These are phyloP conservation scores for Arctopsyche grandis DNA, from an alignment of 1,140 invertebrate genomes.

Conservation along the genomic window DNA sequence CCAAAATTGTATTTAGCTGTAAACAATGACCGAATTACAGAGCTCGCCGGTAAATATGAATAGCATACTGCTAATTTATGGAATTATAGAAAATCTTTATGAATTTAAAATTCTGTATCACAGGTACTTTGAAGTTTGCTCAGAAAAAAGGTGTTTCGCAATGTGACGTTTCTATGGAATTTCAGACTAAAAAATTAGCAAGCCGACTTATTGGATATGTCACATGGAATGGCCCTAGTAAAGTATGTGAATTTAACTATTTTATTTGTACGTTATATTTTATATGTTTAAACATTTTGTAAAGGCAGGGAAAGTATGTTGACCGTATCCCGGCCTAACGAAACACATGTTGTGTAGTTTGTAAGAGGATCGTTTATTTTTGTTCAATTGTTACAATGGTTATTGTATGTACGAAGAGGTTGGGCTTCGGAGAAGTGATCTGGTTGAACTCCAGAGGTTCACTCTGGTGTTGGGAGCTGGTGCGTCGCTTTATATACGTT, in stretches of 20 bases:
- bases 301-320: too few relatives aligned
- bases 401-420: too few relatives aligned
- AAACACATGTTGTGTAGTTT: too few relatives aligned
- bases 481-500: too few relatives aligned
- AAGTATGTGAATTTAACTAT: constrained; percentile 39
- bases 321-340: too few relatives aligned
- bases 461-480: too few relatives aligned
- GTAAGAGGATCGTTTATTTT: too few relatives aligned
- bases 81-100: neutral
- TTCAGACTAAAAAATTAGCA: constrained; percentile 75
- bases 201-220: constrained; percentile 76
- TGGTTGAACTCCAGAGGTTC: too few relatives aligned
- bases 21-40: constrained; percentile 73
- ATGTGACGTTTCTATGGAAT: constrained; percentile 74
- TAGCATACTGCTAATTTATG: neutral
- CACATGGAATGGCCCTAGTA: constrained; percentile 65
- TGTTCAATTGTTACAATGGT: too few relatives aligned
- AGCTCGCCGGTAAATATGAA: constrained; percentile 69
- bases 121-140: constrained; percentile 66
- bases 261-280: constrained; percentile 3
- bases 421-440: too few relatives aligned
- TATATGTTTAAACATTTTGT: constrained; percentile 9
- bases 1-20: constrained; percentile 74
- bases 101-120: constrained; percentile 18
- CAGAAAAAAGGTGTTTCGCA: constrained; percentile 76